These are phyloP conservation scores for Poecilia latipinna DNA, from an alignment of 2,113 vertebrate species.

Conservation along the genomic window DNA sequence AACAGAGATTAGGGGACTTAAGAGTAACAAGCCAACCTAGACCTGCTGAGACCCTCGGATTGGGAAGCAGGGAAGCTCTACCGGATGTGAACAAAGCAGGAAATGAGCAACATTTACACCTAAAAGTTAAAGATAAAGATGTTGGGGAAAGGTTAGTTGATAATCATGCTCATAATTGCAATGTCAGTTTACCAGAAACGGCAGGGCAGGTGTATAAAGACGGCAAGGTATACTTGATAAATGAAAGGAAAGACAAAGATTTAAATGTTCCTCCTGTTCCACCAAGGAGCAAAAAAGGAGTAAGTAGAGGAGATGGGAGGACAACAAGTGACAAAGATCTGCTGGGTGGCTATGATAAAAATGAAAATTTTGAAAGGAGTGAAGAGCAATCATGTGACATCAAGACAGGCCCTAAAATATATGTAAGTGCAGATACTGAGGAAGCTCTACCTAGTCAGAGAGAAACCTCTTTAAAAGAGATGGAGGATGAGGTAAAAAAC, in stretches of 20 bases:
- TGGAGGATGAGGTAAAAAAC: neutral
- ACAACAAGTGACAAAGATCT: slow-evolving; percentile 19
- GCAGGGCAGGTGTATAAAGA: slow-evolving; percentile 41
- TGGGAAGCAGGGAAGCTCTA: slow-evolving; percentile 28
- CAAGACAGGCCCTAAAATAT: neutral
- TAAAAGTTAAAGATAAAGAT: slow-evolving; percentile 29
- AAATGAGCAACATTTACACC: slow-evolving; percentile 7
- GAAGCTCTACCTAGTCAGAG: neutral
- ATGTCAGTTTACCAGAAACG: slow-evolving; percentile 14
- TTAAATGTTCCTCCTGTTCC: slow-evolving; percentile 56
- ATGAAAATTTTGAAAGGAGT: slow-evolving; percentile 1
- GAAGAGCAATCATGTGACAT: neutral
- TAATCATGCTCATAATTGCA: neutral
- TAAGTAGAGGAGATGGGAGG: slow-evolving; percentile 27
- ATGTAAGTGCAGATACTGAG: neutral
- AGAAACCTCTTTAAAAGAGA: slow-evolving; percentile 10
- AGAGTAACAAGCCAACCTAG: slow-evolving; percentile 61
- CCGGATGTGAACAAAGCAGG: slow-evolving; percentile 30
- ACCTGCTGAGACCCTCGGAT: slow-evolving; percentile 44
- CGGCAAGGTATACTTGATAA: slow-evolving; percentile 11
- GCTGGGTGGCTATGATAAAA: slow-evolving; percentile 15
- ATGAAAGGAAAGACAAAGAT: slow-evolving; percentile 25
- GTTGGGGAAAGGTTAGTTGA: slow-evolving; percentile 21
- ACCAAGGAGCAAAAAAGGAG: slow-evolving; percentile 61
- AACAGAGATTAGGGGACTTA: slow-evolving; percentile 59